Percentiles rank a stretch among this genome's conserved stretches.
Conservation (phyloP, 2,113 vertebrate genomes). For the Aptenodytes patagonicus region DNA sequence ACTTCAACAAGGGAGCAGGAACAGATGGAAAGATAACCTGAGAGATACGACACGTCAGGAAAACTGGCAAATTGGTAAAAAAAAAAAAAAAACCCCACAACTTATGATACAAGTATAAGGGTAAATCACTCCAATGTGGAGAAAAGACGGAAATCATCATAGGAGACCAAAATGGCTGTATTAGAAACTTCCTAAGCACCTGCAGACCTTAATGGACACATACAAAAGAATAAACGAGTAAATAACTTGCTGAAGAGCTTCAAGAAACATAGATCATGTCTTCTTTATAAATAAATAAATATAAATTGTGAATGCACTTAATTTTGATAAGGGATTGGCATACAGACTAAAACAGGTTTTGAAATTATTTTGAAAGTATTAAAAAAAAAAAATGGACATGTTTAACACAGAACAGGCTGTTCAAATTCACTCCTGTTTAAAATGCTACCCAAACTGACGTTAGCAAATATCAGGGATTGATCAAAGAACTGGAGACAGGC, state of each 20-base stretch:
- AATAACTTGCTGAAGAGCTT: neutral
- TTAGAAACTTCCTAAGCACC: neutral
- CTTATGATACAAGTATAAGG: neutral
- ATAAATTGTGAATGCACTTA: neutral
- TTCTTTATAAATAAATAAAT: neutral
- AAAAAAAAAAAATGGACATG: neutral
- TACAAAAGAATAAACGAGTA: neutral
- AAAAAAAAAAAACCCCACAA: neutral
- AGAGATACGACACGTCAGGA: neutral
- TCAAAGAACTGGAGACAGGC: neutral
- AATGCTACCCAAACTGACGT: neutral
- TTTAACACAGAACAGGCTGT: neutral
- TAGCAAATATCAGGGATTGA: neutral
- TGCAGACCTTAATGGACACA: neutral
- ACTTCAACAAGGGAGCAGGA: neutral
- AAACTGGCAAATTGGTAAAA: neutral
- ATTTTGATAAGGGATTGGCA: neutral
- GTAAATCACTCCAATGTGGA: neutral
- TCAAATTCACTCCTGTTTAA: neutral
- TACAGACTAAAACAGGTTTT: neutral
- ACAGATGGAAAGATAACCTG: neutral
- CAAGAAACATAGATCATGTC: neutral
- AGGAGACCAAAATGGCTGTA: neutral
- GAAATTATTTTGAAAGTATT: neutral
- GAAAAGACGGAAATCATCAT: neutral